Evolutionary conservation across 1,140 invertebrate genomes (phyloP), one percentile per base, ranked within the genome.

Genomic region (Globodera rostochiensis): DNA sequence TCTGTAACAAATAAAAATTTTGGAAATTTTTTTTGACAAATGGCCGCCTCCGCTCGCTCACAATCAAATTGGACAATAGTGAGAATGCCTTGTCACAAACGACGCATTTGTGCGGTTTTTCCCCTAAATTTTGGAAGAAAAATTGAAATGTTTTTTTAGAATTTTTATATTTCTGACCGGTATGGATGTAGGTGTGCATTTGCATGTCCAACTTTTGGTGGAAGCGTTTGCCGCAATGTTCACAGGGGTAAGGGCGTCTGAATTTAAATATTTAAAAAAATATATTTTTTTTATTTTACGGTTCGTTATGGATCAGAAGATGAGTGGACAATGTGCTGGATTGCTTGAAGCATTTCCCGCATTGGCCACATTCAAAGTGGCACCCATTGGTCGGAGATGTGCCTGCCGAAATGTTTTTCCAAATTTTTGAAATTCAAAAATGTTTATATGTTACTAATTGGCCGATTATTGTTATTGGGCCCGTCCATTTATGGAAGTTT

Each of bases 121-220:
- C 97, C 83, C 97, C 97, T 98, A 93, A 19, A 19, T 15, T 19
- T 60, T 5, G 9, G 19, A 60, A 15, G 1, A 93, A 93, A 46
- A 82, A 45, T 53, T 25, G 47, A 36, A 15, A 36, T 76, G 46
- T n/a, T n/a, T n/a, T 36, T 53, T n/a, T 73, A 21, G 70, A 81
- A 8, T 49, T 36, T 64, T 67, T 9, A 13, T 11, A 1, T 11
- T 75, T 82, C 25, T 82, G 91, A 98, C 96, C 97, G 88, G 97
- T 99, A 90, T 99, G 97, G 84, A 98, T 98, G 90, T 98, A 98
- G 8, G 96, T 98, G 92, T 99, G 97, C 89, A 98, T 99, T 92
- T 98, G 98, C 97, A 98, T 98, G 91, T 99, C 97, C 47, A 95
- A 97, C 91, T 99, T 99, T 91, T 99, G 97, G 90, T 99, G 97